Evolutionary conservation across 2,113 vertebrate genomes (phyloP), one percentile per base, ranked within the genome.

Genomic region (Rhinopithecus roxellana): DNA sequence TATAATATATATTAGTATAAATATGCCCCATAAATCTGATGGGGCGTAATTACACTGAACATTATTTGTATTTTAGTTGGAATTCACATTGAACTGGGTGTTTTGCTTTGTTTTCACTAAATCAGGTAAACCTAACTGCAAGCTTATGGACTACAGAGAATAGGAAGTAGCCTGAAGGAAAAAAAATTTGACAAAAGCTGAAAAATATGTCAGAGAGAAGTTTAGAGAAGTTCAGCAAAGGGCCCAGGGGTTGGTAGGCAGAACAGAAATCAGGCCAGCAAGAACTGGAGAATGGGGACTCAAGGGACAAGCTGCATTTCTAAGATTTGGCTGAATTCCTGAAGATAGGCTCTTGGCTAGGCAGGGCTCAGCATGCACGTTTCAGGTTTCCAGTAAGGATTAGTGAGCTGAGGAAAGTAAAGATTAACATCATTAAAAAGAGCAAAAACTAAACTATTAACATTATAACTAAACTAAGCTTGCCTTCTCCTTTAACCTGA

Each of bases 51-150:
- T 78, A 89, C 6, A 48, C 8, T 82, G 57, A 86, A 85, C 50
- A 16, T 3, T 32, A 13, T 77, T 84, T 64, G 2, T 55, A 22
- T 6, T 8, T 38, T 32, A 35, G 27, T 17, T 89, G 27, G 57
- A 75, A 40, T 88, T 82, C 38, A 74, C 27, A 57, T 93, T 75
- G 77, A 77, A 5, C 25, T 61, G 17, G 70, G 18, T 48, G 57
- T 45, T 89, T 86, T 83, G 10, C 17, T 86, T 81, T n/a, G 2
- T 43, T 86, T 93, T 92, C 57, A 48, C 25, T 52, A 38, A 61
- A 23, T 93, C 13, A 61, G n/a, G 38, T 61, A n/a, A 88, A 14
- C 6, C 14, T 77, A 69, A 48, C 12, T 55, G 3, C 32, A 93
- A 40, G 10, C 88, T 64, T 72, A 86, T 11, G 52, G 16, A 5